phyloP scores from a whole-genome alignment of 2,797 vertebrate species.

The Phoebastria nigripes region DNA sequence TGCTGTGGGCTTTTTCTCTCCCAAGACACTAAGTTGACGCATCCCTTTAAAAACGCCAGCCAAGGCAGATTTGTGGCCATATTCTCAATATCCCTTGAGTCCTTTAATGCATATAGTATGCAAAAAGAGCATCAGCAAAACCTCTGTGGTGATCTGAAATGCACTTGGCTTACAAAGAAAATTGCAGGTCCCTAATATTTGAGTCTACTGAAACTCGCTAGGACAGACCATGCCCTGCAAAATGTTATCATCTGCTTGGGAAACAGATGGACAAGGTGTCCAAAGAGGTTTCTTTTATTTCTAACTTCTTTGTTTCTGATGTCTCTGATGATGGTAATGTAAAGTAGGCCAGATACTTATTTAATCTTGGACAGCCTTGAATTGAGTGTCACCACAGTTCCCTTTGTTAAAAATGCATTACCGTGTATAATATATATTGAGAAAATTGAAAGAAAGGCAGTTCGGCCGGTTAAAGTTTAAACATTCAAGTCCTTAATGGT shows the following conservation, averaged over 20 bases:
- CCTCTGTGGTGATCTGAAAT: background rate
- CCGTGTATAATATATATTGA: background rate
- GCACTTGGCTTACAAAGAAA: background rate
- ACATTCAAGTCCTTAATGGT: background rate
- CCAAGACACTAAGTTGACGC: background rate
- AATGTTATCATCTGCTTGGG: background rate
- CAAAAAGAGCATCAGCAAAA: background rate
- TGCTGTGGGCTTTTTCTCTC: background rate
- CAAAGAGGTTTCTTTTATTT: background rate
- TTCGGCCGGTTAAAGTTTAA: background rate
- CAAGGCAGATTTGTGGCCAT: background rate
- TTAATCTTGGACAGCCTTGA: background rate
- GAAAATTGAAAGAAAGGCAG: background rate
- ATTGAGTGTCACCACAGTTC: background rate
- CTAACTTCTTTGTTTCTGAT: background rate
- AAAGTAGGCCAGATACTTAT: background rate
- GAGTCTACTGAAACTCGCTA: background rate
- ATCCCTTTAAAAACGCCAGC: background rate
- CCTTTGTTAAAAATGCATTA: background rate
- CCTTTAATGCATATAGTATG: background rate
- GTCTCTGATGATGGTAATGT: background rate
- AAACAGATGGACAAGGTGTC: background rate
- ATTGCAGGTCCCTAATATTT: background rate
- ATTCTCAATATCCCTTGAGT: background rate
- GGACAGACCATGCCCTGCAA: background rate